Base-by-base conservation (phyloP, 1,140 invertebrate genomes). In the Gryon sp. region DNA sequence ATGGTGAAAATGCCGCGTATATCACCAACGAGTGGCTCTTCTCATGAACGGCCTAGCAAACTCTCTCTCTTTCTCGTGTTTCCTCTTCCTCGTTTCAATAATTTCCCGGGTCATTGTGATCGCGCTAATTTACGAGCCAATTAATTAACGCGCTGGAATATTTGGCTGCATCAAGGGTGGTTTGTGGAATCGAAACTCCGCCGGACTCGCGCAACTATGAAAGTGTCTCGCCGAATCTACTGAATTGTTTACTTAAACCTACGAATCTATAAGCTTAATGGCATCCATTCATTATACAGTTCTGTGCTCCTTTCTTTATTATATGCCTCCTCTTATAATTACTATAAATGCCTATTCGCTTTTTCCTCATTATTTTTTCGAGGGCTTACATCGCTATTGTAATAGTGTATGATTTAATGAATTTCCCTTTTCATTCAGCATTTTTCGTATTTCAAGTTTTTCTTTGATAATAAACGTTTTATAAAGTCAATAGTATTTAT, bases 51-150 rank as follows among this genome's bases (percentile, higher is more conserved):
- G 41, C 40, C 38, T 34, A 30, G 32, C 34, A 38, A 40, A 4
- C 57, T 41, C 40, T 34, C 26, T 36, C 18, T 52, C 41, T 26
- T 20, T 22, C 41, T 6, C 36, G 11, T 8, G 11, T 26, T 20
- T 26, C 20, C 19, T 46, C 46, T 48, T 40, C 38, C 41, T 40
- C 74, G 65, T 62, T 77, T 75, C 57, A 74, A 75, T 79, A 79
- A 79, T 79, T 76, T 66, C 57, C 28, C 41, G 43, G 53, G 74
- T 63, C 84, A 87, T 87, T 87, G 84, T 87, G 80, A 57, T 34
- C 75, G 65, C 76, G 82, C 72, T 86, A 85, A 87, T 87, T 87
- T 87, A 87, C 84, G 84, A 83, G 77, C 81, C 86, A 83, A 86
- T 87, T 87, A 86, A 87, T 87, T 87, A 87, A 60, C 78, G 70